Conservation (phyloP, 2,888 invertebrate species). For the Campopleginae sp. region DNA sequence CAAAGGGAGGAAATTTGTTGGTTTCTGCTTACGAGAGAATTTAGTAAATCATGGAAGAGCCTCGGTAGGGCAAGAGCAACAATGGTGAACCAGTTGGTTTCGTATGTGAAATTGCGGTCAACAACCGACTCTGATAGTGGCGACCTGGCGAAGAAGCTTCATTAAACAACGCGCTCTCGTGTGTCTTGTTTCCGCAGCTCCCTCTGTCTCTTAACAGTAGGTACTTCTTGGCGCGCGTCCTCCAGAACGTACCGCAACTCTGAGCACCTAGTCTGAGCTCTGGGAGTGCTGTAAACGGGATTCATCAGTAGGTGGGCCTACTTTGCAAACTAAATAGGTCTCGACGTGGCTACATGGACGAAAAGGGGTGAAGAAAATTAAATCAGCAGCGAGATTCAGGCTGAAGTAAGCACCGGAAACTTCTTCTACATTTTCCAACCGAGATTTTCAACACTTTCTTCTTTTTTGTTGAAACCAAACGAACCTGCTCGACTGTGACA, state of each 20-base stretch:
- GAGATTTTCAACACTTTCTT: slow-evolving; percentile 5
- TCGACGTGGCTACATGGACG: slow-evolving; percentile 25
- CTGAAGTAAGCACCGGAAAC: slow-evolving; percentile 30
- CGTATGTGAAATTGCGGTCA: slow-evolving; percentile 75
- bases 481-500: slow-evolving; percentile 14
- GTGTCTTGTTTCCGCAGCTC: slow-evolving; percentile 54
- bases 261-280: slow-evolving; percentile 10
- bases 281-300: slow-evolving; percentile 29
- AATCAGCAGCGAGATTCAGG: slow-evolving; percentile 44
- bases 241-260: slow-evolving; percentile 15
- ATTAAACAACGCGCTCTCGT: slow-evolving; percentile 71
- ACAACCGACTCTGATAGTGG: slow-evolving; percentile 71
- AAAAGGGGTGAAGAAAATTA: slow-evolving; percentile 26
- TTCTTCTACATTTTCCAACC: background rate
- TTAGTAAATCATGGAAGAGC: slow-evolving; percentile 18
- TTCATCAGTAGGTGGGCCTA: slow-evolving; percentile 6
- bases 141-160: slow-evolving; percentile 68
- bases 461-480: slow-evolving; percentile 31
- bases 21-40: slow-evolving; percentile 26
- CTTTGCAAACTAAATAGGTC: slow-evolving; percentile 33
- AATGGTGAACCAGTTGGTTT: slow-evolving; percentile 61
- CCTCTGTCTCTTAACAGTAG: slow-evolving; percentile 17
- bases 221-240: slow-evolving; percentile 19
- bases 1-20: slow-evolving; percentile 10
- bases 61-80: slow-evolving; percentile 34